Conservation (phyloP, 2,888 invertebrate species). For the Diadromus collaris region DNA sequence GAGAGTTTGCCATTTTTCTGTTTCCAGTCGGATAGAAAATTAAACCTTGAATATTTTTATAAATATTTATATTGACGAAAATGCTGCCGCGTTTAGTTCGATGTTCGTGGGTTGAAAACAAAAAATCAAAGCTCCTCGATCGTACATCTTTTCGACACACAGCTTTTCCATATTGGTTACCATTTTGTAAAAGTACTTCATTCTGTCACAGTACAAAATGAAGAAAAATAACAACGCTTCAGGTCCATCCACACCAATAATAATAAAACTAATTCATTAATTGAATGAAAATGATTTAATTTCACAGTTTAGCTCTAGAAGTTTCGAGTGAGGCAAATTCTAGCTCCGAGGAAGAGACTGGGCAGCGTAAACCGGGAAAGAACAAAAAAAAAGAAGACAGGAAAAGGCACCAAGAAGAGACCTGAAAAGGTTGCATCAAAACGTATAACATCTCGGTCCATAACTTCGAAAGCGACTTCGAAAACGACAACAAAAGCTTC, state of each 20-base stretch:
- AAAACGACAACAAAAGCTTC: background rate
- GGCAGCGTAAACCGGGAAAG: background rate
- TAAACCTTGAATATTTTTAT: background rate
- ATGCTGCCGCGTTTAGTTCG: conserved; percentile 1
- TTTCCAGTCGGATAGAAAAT: background rate
- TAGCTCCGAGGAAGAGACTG: background rate
- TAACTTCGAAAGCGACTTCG: background rate
- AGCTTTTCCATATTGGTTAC: background rate
- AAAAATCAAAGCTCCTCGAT: conserved; percentile 2
- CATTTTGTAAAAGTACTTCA: background rate
- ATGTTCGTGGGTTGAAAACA: conserved; percentile 1
- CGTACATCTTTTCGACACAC: background rate
- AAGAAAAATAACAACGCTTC: background rate
- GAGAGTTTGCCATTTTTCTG: background rate
- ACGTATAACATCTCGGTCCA: conserved; percentile 1
- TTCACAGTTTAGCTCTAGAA: background rate
- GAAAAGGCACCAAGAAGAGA: background rate
- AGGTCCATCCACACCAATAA: background rate
- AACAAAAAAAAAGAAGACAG: background rate
- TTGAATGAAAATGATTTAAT: background rate
- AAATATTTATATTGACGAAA: conserved; percentile 4
- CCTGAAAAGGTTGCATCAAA: background rate
- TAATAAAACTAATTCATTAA: background rate
- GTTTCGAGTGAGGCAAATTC: background rate
- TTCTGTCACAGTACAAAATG: background rate